Evolutionary conservation across 2,113 vertebrate genomes (phyloP), one percentile per base, ranked within the genome.

Genomic region (Bungarus multicinctus): DNA sequence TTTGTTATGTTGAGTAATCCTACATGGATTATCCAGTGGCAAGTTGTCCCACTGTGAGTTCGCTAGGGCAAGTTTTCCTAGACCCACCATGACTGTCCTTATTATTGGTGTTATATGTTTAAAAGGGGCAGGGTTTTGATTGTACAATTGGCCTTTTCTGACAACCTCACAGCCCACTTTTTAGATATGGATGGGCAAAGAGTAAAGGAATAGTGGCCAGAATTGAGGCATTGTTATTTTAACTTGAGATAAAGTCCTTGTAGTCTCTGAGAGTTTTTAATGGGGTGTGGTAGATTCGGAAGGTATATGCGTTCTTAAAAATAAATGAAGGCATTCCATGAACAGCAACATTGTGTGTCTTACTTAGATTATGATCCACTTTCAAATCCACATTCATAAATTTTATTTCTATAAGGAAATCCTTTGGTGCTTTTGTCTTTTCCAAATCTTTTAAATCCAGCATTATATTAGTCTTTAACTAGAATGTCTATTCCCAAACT

Each of bases 351-450:
- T n/a, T 53, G 12, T 85, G 25, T 45, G 30, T 87, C 18, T 50
- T 87, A 14, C 10, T 60, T 87, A 47, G 10, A 14, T 91, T 23
- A 47, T 20, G 60, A 86, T 55, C 39, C 39, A n/a, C 18, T 87
- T 87, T 60, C 30, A 91, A 57, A 10, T 45, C 18, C 39, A 60
- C 8, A 25, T n/a, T 87, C 20, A 55, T 10, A 34, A 91, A 23
- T 22, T 91, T 52, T 69, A 10, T 20, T 6, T 90, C 88, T 92
- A 74, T 93, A 95, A 94, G 92, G 81, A 91, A 45, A 85, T 10
- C 39, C 74, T 86, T 85, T 58, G 47, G 39, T 34, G 45, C 34
- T 54, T 45, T 87, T 47, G 47, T 53, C 10, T 52, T 69, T 52
- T 39, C 18, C 34, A 52, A 39, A 34, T 25, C 39, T 55, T 16